Conservation (phyloP, 2,797 vertebrate species). For the Scleropages formosus region DNA sequence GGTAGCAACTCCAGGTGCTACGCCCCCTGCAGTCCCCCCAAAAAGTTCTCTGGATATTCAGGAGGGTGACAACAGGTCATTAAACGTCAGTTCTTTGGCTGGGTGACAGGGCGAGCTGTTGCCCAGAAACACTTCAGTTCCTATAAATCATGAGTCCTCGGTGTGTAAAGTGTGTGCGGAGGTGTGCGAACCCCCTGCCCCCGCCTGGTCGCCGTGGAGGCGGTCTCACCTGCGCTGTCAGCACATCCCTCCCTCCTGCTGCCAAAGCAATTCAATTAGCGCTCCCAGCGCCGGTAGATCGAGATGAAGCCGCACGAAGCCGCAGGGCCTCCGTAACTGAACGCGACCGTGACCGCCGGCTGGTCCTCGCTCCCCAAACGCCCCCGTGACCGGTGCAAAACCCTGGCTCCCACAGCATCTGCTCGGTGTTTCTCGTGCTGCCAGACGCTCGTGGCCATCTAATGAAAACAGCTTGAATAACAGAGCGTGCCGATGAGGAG, state of each 20-base stretch:
- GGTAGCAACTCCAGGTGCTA: no score
- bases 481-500: conserved; percentile 47
- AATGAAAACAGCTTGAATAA: conserved; percentile 56
- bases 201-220: no score
- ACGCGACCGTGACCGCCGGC: neutral
- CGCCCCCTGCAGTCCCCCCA: no score
- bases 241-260: neutral
- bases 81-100: no score
- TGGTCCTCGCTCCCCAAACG: conserved; percentile 28
- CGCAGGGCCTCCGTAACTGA: neutral
- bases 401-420: conserved; percentile 50
- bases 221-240: no score
- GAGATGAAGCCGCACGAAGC: conserved; percentile 31
- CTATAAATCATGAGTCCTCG: no score
- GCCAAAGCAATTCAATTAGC: conserved; percentile 12
- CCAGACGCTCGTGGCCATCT: conserved; percentile 40
- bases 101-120: no score
- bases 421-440: conserved; percentile 37
- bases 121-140: no score
- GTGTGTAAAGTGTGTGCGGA: no score
- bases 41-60: no score
- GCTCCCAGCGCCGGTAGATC: neutral
- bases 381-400: neutral
- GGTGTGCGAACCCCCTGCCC: no score
- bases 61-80: no score